Evolutionary conservation across 2,797 vertebrate genomes (phyloP).

Genomic region (Oryzias dopingdopingensis): DNA sequence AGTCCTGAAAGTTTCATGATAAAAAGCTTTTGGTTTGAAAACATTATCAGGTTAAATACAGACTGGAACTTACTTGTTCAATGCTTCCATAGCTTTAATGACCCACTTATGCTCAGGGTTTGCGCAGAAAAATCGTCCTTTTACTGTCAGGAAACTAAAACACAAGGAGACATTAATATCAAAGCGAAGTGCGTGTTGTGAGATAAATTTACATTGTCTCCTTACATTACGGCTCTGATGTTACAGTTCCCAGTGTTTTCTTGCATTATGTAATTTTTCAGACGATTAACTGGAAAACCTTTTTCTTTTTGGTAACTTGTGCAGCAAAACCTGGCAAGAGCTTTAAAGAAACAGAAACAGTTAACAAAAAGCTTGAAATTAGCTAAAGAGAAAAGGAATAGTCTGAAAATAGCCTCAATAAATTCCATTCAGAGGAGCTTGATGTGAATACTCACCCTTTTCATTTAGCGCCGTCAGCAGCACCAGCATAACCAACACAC

Average conservation of each 20-base stretch:
- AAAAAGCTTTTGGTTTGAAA: not conserved
- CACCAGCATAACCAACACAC: constrained; percentile 27
- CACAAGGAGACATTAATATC: not conserved
- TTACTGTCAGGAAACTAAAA: constrained; percentile 49
- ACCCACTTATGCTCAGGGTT: constrained; percentile 44
- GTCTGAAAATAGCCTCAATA: not conserved
- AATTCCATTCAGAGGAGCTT: not conserved
- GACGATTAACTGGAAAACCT: not conserved
- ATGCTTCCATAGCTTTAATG: not conserved
- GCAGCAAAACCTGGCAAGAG: constrained; percentile 38
- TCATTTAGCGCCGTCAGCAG: constrained; percentile 34
- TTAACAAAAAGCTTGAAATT: not conserved
- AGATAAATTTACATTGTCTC: not conserved
- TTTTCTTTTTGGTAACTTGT: constrained; percentile 30
- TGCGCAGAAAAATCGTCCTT: constrained; percentile 37
- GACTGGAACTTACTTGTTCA: constrained; percentile 30
- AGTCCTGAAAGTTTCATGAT: not conserved
- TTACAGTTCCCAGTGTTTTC: constrained; percentile 40
- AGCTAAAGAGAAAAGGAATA: not conserved
- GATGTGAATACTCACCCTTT: constrained; percentile 48
- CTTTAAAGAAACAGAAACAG: constrained; percentile 38
- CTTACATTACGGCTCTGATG: constrained; percentile 61
- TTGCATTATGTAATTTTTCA: constrained; percentile 45
- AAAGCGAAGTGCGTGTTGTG: not conserved
- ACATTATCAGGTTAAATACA: not conserved